These are phyloP conservation scores for Desmodus rotundus DNA, from an alignment of 2,113 vertebrate species.

Conservation along the genomic window DNA sequence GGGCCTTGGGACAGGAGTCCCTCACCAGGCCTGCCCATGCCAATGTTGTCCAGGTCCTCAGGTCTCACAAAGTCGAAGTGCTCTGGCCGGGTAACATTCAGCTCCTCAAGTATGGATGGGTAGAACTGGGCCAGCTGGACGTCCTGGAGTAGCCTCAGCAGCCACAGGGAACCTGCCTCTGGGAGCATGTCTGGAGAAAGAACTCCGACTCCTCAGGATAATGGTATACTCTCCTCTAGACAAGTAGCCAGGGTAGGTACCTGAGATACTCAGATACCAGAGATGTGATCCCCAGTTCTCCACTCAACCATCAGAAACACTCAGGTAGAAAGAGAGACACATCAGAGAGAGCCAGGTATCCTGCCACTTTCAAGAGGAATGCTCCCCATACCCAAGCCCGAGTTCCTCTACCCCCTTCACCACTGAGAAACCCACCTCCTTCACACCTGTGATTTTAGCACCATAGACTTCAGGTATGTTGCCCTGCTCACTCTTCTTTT, in stretches of 20 bases:
- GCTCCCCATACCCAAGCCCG: no score
- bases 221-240: background rate
- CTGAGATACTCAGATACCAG: background rate
- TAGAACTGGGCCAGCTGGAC: constrained; percentile 91
- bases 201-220: background rate
- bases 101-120: constrained; percentile 84
- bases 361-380: background rate
- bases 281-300: background rate
- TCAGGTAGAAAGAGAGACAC: background rate
- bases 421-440: background rate
- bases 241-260: background rate
- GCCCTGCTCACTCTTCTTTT: background rate
- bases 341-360: background rate
- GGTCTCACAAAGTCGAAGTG: constrained; percentile 91
- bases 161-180: constrained; percentile 86
- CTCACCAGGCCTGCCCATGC: constrained; percentile 91
- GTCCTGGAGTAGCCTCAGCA: constrained; percentile 85
- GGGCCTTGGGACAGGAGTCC: background rate
- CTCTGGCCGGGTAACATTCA: constrained; percentile 88
- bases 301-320: background rate
- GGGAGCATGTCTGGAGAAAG: constrained; percentile 79
- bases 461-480: background rate
- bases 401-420: background rate
- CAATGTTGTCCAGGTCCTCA: constrained; percentile 86
- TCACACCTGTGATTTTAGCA: background rate